phyloP scores from a whole-genome alignment of 2,113 vertebrate species.

The Hydropotes inermis region DNA sequence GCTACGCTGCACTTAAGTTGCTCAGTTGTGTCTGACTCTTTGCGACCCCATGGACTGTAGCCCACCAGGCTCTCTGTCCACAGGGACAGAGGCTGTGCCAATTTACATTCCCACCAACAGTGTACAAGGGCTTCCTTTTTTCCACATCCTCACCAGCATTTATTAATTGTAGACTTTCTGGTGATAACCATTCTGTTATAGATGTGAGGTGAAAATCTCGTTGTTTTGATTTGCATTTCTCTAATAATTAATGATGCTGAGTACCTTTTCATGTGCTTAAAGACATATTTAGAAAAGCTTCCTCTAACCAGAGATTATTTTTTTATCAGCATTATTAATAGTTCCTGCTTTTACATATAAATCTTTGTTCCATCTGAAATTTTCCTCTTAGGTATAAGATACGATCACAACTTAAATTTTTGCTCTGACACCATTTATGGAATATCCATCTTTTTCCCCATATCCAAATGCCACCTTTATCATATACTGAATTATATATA shows the following conservation, averaged over 20 bases:
- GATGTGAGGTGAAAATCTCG: not conserved
- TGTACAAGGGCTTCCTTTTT: not conserved
- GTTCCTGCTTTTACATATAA: not conserved
- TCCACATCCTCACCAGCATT: not conserved
- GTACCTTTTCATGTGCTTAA: not conserved
- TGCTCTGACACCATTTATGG: not conserved
- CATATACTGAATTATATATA: not conserved
- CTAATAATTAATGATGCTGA: not conserved
- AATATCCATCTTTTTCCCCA: not conserved
- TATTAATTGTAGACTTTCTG: not conserved
- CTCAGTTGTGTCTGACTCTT: not conserved
- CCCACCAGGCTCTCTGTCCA: not conserved
- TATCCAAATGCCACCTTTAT: not conserved
- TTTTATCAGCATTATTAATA: not conserved
- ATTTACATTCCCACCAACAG: not conserved
- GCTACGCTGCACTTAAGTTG: not conserved
- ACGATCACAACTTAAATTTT: not conserved
- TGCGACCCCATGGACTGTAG: not conserved
- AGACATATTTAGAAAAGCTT: not conserved
- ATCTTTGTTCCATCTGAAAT: not conserved
- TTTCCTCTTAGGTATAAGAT: not conserved
- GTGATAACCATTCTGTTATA: not conserved
- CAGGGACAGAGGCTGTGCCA: not conserved
- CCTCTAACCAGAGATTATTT: not conserved
- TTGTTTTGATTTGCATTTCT: not conserved